Percentiles rank a stretch among this genome's conserved stretches.
Conservation (phyloP, 2,888 invertebrate species). For the Drosophila helvetica region DNA sequence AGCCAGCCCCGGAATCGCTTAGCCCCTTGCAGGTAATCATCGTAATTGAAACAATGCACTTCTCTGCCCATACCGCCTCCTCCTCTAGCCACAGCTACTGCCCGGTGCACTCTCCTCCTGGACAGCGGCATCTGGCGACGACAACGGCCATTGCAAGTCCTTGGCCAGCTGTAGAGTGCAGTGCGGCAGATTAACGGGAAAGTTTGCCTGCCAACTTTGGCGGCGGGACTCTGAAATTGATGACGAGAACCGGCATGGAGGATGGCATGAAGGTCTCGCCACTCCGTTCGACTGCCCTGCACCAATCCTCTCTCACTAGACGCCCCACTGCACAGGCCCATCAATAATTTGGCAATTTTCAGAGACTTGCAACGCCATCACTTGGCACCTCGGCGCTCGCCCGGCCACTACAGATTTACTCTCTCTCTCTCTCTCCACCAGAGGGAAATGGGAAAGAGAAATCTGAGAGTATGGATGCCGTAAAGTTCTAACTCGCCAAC, state of each 20-base stretch:
- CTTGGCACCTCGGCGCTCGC: constrained; percentile 44
- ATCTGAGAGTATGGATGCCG: too few relatives aligned
- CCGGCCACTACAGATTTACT: neutral
- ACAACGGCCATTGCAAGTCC: neutral
- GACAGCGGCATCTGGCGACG: constrained; percentile 10
- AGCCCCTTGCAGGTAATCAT: constrained; percentile 89
- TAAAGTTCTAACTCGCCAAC: too few relatives aligned
- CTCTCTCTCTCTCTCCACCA: too few relatives aligned
- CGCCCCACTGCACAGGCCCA: constrained; percentile 28
- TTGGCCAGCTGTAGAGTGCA: neutral
- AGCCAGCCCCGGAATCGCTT: constrained; percentile 85
- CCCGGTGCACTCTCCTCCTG: constrained; percentile 2
- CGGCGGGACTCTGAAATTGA: constrained; percentile 27
- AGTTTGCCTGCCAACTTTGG: constrained; percentile 19
- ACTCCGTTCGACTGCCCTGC: neutral
- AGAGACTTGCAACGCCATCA: constrained; percentile 33
- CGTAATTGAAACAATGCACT: constrained; percentile 47
- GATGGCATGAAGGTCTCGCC: neutral
- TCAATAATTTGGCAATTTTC: constrained; percentile 51
- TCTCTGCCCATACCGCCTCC: constrained; percentile 2
- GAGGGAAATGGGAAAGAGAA: too few relatives aligned
- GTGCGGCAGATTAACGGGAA: neutral
- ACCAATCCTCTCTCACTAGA: neutral
- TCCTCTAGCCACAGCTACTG: constrained; percentile 1
- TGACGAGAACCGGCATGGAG: constrained; percentile 2